phyloP scores from a whole-genome alignment of 1,140 invertebrate genomes.

The Adelges cooleyi region DNA sequence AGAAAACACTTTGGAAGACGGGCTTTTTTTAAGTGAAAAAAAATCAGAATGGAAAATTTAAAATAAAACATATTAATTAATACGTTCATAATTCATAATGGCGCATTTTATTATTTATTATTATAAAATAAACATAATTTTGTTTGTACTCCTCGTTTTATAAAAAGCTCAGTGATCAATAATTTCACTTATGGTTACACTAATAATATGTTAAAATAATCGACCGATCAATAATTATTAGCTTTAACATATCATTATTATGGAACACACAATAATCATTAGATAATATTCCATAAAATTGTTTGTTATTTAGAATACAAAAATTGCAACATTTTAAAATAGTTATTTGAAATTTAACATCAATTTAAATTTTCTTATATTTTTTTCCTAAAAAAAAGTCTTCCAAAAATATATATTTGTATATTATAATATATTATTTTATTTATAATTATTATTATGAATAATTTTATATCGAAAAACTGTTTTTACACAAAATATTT shows the following conservation, averaged over 20 bases:
- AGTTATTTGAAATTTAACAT: constrained; percentile 27
- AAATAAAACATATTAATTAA: constrained; percentile 4
- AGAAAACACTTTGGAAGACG: constrained; percentile 14
- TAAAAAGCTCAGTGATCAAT: constrained; percentile 24
- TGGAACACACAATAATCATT: constrained; percentile 23
- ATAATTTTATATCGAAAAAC: not conserved
- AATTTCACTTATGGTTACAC: constrained; percentile 9
- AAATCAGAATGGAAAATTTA: not conserved
- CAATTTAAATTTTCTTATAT: constrained; percentile 23
- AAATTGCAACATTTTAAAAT: constrained; percentile 28
- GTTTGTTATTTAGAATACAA: constrained; percentile 24
- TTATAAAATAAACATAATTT: constrained; percentile 5
- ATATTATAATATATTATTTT: not conserved
- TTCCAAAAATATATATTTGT: constrained; percentile 25
- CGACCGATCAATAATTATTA: constrained; percentile 10
- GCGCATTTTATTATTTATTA: not conserved
- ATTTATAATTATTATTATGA: not conserved
- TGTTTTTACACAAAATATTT: constrained; percentile 21
- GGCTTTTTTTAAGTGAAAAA: constrained; percentile 4
- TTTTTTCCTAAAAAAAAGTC: constrained; percentile 20
- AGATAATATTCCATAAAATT: not conserved
- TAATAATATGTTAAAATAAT: constrained; percentile 1
- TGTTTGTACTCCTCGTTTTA: constrained; percentile 25
- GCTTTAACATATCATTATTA: constrained; percentile 3
- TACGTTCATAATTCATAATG: no score